phyloP scores from a whole-genome alignment of 2,888 invertebrate species.

The Hypena proboscidalis region DNA sequence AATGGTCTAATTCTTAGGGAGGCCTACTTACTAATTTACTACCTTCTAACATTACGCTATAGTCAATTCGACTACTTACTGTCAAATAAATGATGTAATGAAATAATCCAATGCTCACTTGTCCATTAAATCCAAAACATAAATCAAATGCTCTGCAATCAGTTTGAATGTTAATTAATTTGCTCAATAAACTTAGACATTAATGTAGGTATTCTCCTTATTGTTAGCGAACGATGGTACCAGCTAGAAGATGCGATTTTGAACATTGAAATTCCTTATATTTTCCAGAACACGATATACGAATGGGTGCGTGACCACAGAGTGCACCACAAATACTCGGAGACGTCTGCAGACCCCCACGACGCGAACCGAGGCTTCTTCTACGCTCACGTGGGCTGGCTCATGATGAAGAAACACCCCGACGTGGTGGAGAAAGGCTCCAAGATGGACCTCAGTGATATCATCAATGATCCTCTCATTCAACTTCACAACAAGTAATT shows the following conservation, averaged over 20 bases:
- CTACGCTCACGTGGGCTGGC: conserved; percentile 97
- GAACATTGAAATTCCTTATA: not conserved
- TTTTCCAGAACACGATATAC: conserved; percentile 86
- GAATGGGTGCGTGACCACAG: conserved; percentile 92
- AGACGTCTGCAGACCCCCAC: conserved; percentile 94
- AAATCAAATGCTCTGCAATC: too few species aligned
- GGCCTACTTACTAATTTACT: too few species aligned
- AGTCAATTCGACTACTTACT: too few species aligned
- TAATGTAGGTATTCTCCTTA: too few species aligned
- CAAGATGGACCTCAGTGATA: conserved; percentile 93
- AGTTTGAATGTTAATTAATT: too few species aligned
- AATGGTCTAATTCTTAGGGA: too few species aligned
- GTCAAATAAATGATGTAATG: too few species aligned
- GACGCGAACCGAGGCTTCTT: conserved; percentile 94
- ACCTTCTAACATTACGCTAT: too few species aligned
- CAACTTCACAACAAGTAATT: conserved; percentile 91
- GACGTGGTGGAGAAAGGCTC: conserved; percentile 91
- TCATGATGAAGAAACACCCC: conserved; percentile 95
- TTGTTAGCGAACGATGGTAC: too few species aligned
- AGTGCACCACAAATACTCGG: conserved; percentile 90
- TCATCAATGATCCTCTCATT: conserved; percentile 90
- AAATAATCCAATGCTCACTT: not conserved
- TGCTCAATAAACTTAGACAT: too few species aligned
- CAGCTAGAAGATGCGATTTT: too few species aligned
- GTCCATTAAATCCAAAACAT: not conserved